Evolutionary conservation across 2,888 invertebrate species (phyloP).

Genomic region (Subacronicta megacephala): DNA sequence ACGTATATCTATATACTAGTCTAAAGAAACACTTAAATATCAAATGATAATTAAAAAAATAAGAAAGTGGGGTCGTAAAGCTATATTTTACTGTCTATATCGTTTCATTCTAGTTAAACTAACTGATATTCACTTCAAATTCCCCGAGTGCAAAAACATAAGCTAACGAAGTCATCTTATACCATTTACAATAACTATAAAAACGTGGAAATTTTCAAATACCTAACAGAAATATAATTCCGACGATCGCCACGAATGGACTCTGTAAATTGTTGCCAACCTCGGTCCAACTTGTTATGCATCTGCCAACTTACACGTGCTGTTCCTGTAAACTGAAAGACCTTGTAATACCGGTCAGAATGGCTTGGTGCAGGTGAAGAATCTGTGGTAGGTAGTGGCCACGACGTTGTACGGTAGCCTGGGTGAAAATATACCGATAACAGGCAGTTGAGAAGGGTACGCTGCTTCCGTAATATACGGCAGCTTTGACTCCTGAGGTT

Average conservation of each 20-base stretch:
- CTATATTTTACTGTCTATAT: too few species aligned
- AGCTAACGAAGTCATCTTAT: constrained; percentile 8
- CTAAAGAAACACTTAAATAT: too few species aligned
- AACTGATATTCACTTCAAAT: background rate
- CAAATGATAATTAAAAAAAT: too few species aligned
- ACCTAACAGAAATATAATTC: constrained; percentile 60
- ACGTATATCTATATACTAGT: too few species aligned
- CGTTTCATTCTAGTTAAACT: background rate
- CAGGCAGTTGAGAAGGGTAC: constrained; percentile 53
- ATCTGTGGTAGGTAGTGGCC: constrained; percentile 39
- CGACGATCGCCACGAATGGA: constrained; percentile 63
- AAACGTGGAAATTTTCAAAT: constrained; percentile 45
- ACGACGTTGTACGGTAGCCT: constrained; percentile 56
- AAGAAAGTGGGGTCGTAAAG: too few species aligned
- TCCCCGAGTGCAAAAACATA: background rate
- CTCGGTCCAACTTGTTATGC: constrained; percentile 65
- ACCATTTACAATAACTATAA: constrained; percentile 26
- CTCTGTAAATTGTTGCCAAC: constrained; percentile 66
- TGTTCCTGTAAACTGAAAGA: constrained; percentile 20
- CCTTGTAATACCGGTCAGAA: constrained; percentile 14
- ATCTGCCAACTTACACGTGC: constrained; percentile 45
- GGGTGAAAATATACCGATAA: constrained; percentile 60
- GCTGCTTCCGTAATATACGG: constrained; percentile 40
- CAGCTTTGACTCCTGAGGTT: constrained; percentile 45
- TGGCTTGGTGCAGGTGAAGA: constrained; percentile 16